Conservation (phyloP, 2,888 invertebrate genomes). For the Labia minor region DNA sequence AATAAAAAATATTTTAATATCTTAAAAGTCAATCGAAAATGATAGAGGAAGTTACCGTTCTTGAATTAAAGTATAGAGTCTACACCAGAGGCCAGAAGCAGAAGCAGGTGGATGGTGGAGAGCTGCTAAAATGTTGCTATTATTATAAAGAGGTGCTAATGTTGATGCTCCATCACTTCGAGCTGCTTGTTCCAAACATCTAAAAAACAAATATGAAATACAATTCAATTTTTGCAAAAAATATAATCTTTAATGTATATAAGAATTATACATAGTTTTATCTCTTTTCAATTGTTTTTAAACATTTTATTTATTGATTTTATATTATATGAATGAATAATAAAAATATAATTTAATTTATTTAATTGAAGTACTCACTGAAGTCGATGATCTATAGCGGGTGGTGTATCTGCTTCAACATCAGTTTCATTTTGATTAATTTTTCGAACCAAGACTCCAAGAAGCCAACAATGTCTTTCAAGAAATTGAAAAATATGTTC, state of each 20-base stretch:
- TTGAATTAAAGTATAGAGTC: not conserved
- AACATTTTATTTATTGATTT: too few relatives aligned
- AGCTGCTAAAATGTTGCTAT: slow-evolving; percentile 48
- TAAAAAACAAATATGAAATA: too few relatives aligned
- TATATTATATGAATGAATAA: not conserved
- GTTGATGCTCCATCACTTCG: slow-evolving; percentile 25
- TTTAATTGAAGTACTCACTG: too few relatives aligned
- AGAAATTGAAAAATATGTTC: slow-evolving; percentile 38
- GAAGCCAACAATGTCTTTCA: slow-evolving; percentile 54
- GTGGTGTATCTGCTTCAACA: not conserved
- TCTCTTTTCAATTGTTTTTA: too few relatives aligned
- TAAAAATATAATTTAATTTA: not conserved
- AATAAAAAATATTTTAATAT: slow-evolving; percentile 40
- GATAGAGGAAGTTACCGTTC: not conserved
- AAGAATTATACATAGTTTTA: too few relatives aligned
- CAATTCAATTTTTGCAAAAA: too few relatives aligned
- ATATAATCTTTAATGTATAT: too few relatives aligned
- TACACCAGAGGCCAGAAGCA: not conserved
- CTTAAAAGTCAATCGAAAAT: slow-evolving; percentile 25
- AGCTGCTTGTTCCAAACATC: slow-evolving; percentile 5
- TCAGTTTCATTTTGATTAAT: slow-evolving; percentile 45
- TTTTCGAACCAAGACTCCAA: slow-evolving; percentile 55
- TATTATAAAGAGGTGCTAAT: slow-evolving; percentile 44
- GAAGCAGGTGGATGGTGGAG: slow-evolving; percentile 38
- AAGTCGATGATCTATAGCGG: not conserved